Base-by-base conservation (phyloP, 2,888 invertebrate species). In the Aphodius sticticus region DNA sequence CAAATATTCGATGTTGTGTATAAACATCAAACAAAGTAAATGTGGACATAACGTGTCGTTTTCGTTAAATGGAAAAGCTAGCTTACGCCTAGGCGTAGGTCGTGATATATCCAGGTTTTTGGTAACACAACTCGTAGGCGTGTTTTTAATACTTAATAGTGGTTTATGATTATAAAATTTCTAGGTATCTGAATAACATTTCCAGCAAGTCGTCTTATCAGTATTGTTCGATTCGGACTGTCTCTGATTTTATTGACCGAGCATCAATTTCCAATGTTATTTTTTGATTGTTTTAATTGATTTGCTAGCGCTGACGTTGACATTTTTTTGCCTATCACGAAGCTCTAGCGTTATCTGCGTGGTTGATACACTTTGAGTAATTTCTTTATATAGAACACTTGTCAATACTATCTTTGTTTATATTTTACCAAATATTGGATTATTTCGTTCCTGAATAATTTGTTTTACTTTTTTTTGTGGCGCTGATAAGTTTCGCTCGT, bases 281-380 rank as follows among this genome's bases (percentile, higher is more conserved):
- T 53, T 53, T 53, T 53, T 53, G 53, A 53, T 53, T 53, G 53
- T 53, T 53, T 53, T 53, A 53, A 53, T 53, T 53, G 53, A 53
- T 53, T 53, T 53, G 53, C 26, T 3, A 26, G 1, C 26, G 26
- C 26, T 26, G 26, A 26, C 26, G 26, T 26, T 26, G 53, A 53
- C 53, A 53, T 53, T 53, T 53, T 53, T 53, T 53, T 1, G 53
- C 53, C 53, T 53, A 53, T 53, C 53, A 12, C 53, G 1, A 53
- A 53, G 53, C 53, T 53, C 53, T 53, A 53, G 7, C 53, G 53
- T 3, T 53, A 53, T 53, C 53, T 9, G 1, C 12, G 9, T 5
- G 12, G 2, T 5, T 53, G 26, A 26, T 26, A 26, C 12, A 53
- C 2, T 53, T 53, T 53, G 53, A 53, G 53, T 53, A 53, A 53